Evolutionary conservation across 2,113 vertebrate genomes (phyloP), one percentile per base, ranked within the genome.

Genomic region (Channa maculata): DNA sequence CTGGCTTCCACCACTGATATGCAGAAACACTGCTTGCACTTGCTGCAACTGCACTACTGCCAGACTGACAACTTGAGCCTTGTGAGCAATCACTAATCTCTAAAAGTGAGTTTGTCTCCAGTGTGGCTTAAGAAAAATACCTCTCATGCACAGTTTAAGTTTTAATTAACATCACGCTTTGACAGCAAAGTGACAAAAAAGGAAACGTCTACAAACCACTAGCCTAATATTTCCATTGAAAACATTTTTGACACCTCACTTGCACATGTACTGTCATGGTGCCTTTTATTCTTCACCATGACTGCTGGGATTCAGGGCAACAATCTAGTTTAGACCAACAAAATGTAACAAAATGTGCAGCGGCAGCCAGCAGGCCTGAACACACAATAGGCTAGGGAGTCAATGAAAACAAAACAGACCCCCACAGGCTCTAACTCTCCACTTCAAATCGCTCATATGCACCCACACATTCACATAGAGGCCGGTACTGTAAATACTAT

Each of bases 361-460:
- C 75, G 84, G 84, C 83, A 89, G 81, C 65, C 87, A 51, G 79
- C 60, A 41, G 73, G 66, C 78, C 63, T 55, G 60, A 63, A 63
- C 77, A 85, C 71, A 89, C 80, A 91, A 88, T 82, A 63, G 82
- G 82, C 15, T 3, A 50, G 85, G 12, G 79, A 65, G 74, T 54
- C 61, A 66, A 41, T 82, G 82, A 89, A 87, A 90, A 88, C 75
- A 89, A 91, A 88, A 82, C 82, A 77, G 74, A 62, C 66, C 71
- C 66, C 49, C 79, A 78, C 64, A 15, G 34, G 5, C 64, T 57
- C 51, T 6, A 6, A 70, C 46, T 34, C 77, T 60, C 61, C 72
- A 43, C 51, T 54, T 48, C 8, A 45, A 5, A 0, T 39, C 60
- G 3, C 55, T 8, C 64, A 12, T 51, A 41, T n/a, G 38, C 51